Conservation (phyloP, 1,140 invertebrate genomes). For the Drosophila kikkawai region DNA sequence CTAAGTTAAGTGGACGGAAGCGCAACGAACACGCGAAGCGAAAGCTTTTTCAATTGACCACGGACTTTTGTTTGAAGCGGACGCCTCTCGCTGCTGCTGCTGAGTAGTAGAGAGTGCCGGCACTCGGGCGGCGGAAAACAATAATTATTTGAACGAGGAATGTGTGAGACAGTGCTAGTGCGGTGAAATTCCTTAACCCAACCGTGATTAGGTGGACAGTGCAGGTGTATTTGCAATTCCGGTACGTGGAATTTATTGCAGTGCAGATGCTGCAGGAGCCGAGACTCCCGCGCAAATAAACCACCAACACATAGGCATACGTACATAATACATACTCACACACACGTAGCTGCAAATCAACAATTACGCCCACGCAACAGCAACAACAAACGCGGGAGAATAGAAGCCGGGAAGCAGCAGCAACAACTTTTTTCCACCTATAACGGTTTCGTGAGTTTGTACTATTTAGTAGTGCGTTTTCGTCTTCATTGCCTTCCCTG, state of each 20-base stretch:
- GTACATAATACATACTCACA: background rate
- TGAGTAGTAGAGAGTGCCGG: constrained; percentile 22
- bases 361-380: constrained; percentile 41
- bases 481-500: constrained; percentile 30
- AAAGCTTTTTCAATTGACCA: constrained; percentile 51
- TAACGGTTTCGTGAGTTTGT: constrained; percentile 56
- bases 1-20: constrained; percentile 15
- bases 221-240: background rate
- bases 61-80: constrained; percentile 42
- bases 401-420: constrained; percentile 30
- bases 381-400: constrained; percentile 16
- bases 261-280: constrained; percentile 33
- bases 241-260: background rate
- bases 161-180: background rate
- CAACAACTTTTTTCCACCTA: constrained; percentile 41
- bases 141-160: constrained; percentile 12
- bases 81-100: constrained; percentile 8
- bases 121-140: constrained; percentile 19
- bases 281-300: constrained; percentile 15
- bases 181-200: constrained; percentile 1
- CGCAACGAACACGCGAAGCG: constrained; percentile 12
- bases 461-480: constrained; percentile 37
- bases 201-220: background rate
- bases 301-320: background rate
- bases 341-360: constrained; percentile 23